Evolutionary conservation across 2,113 vertebrate genomes (phyloP).

Genomic region (Aplodontia rufa): DNA sequence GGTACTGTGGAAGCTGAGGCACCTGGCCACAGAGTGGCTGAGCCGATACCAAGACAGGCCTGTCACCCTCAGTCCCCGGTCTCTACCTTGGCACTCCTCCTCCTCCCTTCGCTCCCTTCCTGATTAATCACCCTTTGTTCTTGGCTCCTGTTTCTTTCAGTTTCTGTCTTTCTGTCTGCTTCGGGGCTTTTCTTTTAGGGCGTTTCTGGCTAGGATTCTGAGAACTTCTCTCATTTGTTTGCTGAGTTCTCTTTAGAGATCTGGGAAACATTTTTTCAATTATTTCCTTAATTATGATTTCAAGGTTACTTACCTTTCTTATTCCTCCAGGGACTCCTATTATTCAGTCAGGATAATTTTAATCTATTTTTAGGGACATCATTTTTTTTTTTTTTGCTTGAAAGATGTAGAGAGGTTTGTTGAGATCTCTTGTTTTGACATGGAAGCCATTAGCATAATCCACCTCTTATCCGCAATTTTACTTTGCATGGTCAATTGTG

Average conservation of each 20-base stretch:
- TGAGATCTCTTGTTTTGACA: slow-evolving; percentile 23
- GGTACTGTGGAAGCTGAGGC: not conserved
- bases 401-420: not conserved
- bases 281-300: slow-evolving; percentile 59
- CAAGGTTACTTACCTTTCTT: slow-evolving; percentile 55
- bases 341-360: slow-evolving; percentile 25
- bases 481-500: not conserved
- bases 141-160: not conserved
- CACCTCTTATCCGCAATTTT: not conserved
- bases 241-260: not conserved
- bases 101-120: not conserved
- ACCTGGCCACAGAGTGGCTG: not conserved
- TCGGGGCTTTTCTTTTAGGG: not conserved
- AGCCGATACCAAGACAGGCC: not conserved
- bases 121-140: not conserved
- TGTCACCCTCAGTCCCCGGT: not conserved
- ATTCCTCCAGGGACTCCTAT: not conserved
- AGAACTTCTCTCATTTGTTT: not conserved
- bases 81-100: not conserved
- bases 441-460: not conserved
- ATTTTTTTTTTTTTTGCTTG: not conserved
- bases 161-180: not conserved
- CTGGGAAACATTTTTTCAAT: slow-evolving; percentile 17
- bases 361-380: slow-evolving; percentile 41
- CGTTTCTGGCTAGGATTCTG: not conserved